phyloP scores from a whole-genome alignment of 2,797 vertebrate genomes.

The Gadopsis marmoratus region DNA sequence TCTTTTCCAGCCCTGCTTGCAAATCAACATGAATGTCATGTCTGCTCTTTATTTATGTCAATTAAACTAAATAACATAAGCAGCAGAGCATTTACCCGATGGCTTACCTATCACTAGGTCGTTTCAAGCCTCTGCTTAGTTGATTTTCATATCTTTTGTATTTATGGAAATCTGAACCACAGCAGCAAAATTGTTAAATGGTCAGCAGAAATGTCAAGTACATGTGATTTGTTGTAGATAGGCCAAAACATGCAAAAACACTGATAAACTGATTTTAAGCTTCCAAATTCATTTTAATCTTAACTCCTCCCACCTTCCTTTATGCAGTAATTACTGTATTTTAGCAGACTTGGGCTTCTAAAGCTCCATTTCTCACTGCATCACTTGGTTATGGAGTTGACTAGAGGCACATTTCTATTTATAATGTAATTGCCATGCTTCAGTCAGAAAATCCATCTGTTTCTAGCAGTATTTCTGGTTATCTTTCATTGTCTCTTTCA shows the following conservation, averaged over 20 bases:
- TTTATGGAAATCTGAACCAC: constrained; percentile 36
- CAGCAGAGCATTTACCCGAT: not conserved
- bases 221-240: not conserved
- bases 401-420: not conserved
- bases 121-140: not conserved
- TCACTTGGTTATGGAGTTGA: not conserved
- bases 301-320: not conserved
- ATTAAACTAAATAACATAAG: not conserved
- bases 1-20: not conserved
- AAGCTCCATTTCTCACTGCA: constrained; percentile 5
- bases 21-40: not conserved
- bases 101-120: not conserved
- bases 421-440: not conserved
- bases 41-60: not conserved
- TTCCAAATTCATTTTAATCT: not conserved
- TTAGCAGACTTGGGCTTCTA: constrained; percentile 4
- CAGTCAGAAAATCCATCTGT: not conserved
- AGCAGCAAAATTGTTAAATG: not conserved
- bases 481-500: constrained; percentile 12
- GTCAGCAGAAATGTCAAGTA: no score
- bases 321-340: not conserved
- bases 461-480: not conserved
- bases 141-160: constrained; percentile 36
- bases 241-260: not conserved
- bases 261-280: not conserved